These are phyloP conservation scores for Diarsia dahlii DNA, from an alignment of 2,888 invertebrate species.

Conservation along the genomic window DNA sequence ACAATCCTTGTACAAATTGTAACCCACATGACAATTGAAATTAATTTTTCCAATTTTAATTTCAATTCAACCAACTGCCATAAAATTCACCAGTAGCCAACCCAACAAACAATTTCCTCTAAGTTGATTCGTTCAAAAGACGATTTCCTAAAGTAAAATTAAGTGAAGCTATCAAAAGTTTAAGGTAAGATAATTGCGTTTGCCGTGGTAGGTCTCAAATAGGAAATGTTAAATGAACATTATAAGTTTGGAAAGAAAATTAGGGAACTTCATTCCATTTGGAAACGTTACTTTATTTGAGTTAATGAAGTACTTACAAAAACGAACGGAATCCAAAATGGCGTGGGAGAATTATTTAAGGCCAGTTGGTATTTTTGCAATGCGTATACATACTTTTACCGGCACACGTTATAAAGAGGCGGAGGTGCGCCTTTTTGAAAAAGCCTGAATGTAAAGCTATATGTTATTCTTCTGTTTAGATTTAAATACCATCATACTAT, in stretches of 20 bases:
- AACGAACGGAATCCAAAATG: constrained; percentile 28
- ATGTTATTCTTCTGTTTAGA: too few species aligned
- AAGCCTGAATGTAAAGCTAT: too few species aligned
- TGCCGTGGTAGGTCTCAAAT: constrained; percentile 68
- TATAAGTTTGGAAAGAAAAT: constrained; percentile 65
- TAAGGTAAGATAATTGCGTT: constrained; percentile 71
- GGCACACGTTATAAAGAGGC: too few species aligned
- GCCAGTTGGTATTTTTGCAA: neutral
- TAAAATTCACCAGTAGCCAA: constrained; percentile 30
- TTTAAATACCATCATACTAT: too few species aligned
- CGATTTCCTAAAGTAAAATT: constrained; percentile 66
- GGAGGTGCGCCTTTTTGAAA: too few species aligned
- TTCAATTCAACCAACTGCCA: constrained; percentile 52
- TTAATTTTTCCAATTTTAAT: constrained; percentile 36
- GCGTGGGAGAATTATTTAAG: constrained; percentile 6
- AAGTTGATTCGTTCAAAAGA: constrained; percentile 61
- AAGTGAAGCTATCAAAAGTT: constrained; percentile 69
- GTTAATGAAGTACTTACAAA: constrained; percentile 44
- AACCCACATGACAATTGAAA: constrained; percentile 33
- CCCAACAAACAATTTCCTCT: constrained; percentile 61
- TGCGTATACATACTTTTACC: neutral
- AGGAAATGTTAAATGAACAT: constrained; percentile 74
- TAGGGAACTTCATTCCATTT: constrained; percentile 59
- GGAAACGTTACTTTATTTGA: constrained; percentile 55
- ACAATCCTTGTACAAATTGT: neutral